Base-by-base conservation (phyloP, 2,113 vertebrate species). In the Periophthalmus modestus region DNA sequence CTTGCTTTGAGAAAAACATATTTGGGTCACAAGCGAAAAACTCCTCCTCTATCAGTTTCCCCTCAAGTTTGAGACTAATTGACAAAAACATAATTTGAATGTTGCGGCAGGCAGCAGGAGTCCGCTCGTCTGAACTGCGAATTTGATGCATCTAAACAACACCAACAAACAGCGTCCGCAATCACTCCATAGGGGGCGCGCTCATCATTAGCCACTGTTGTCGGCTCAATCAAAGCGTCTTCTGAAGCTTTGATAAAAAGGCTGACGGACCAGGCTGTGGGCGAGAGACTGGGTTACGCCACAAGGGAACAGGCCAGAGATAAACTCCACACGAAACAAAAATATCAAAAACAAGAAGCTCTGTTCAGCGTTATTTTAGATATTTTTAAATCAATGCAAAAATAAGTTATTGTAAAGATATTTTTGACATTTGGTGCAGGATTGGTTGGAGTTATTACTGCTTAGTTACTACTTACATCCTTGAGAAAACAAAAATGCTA, bases 1-100 rank as follows among this genome's bases (percentile, higher is more conserved):
- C 50, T 5, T 62, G 72, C 65, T 79, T 71, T 84, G 23, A 71
- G 83, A 72, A 47, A 47, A 66, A 33, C 39, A 75, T 59, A 82
- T 81, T 78, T 75, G 61, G 82, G 82, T 83, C 78, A 82, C 18
- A 39, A 23, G 21, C 19, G 23, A 67, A 72, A 69, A 55, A 43
- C 39, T 71, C 63, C 57, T 68, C 43, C 58, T 52, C n/a, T 2
- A 4, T 78, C 61, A 66, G 28, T 67, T 72, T 76, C 68, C 54
- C 75, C n/a, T n/a, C 73, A 81, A 76, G 73, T 84, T 78, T 50
- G 46, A 68, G 76, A 80, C 81, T 89, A 87, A 89, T 85, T 89
- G 87, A 84, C 79, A 68, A 63, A 14, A 77, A 77, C 85, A 89
- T 89, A 61, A 85, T 85, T 78, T 90, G 85, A 88, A 90, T 87